Base-by-base conservation (phyloP, 2,888 invertebrate genomes). In the Heteromurus nitidus region DNA sequence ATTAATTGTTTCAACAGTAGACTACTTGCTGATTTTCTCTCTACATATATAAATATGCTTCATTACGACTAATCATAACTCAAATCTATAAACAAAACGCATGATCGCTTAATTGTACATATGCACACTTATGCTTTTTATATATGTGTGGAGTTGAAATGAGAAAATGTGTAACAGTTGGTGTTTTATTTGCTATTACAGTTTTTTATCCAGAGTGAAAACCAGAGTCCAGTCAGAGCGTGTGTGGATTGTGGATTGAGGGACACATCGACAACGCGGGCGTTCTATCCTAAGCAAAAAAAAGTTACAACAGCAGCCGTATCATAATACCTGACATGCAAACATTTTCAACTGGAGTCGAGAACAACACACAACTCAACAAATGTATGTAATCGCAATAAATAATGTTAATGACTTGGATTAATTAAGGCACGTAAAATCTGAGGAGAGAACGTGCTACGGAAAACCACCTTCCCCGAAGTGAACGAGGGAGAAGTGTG, bases 351-450 rank as follows among this genome's bases (percentile, higher is more conserved):
- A 11, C 11, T 42, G n/a, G 58, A 30, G 36, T 58, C 55, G 24
- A 5, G n/a, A 28, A 42, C 64, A 16, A 60, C 18, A 3, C 44
- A 36, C 47, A 67, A 47, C 47, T 47, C 75, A 76, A 42, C 74
- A 67, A 53, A 67, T 24, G 68, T 67, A 58, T 44, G 69, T 69
- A 68, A 76, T 68, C 60, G 58, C 68, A 20, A 80, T 80, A 80
- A 80, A 74, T 80, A 80, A 80, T 67, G 55, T 53, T 80, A 80
- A 80, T 73, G 72, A 68, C 74, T 68, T 58, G 73, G 80, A 80
- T 80, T 80, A 80, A 80, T 80, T 73, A 74, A 80, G 50, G 74
- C 72, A 80, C 80, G 80, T 80, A 79, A 60, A 70, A 73, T 76
- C 47, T 60, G 24, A 20, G 28, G 47, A 47, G n/a, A 13, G n/a